A percentile compares a stretch with the other conserved stretches of the same genome.
These are phyloP conservation scores for Damaliscus lunatus DNA, from an alignment of 2,113 vertebrate genomes.

Conservation along the genomic window DNA sequence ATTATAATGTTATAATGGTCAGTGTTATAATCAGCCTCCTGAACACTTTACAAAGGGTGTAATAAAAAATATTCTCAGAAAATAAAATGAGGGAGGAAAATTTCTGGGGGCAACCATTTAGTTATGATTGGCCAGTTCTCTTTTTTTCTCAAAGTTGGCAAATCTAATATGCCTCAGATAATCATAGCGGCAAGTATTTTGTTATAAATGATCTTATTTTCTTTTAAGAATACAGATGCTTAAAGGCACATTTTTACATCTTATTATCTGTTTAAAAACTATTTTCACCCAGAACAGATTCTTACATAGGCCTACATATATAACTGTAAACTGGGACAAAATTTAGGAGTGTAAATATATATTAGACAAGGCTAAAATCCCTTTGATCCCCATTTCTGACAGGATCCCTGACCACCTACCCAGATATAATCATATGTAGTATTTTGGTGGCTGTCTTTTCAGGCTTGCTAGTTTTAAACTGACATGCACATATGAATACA, in stretches of 20 bases:
- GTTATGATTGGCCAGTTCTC: not conserved
- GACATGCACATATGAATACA: not conserved
- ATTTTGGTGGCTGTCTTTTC: not conserved
- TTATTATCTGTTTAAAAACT: not conserved
- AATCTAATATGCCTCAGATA: slow-evolving; percentile 33
- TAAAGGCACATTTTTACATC: not conserved
- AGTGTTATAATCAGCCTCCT: slow-evolving; percentile 13
- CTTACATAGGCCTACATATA: not conserved
- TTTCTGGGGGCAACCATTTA: slow-evolving; percentile 20
- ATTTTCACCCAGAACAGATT: not conserved
- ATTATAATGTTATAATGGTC: not conserved
- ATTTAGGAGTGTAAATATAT: not conserved
- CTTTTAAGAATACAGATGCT: not conserved
- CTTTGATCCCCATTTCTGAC: not conserved
- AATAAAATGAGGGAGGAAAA: not conserved
- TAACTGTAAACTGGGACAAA: not conserved
- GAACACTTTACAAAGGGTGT: not conserved
- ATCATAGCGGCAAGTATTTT: slow-evolving; percentile 3
- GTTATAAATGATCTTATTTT: slow-evolving; percentile 14
- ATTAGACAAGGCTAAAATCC: not conserved
- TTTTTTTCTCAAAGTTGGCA: slow-evolving; percentile 53
- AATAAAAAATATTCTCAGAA: not conserved
- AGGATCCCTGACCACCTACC: not conserved
- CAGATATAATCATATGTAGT: not conserved
- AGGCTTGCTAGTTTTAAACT: not conserved